These are phyloP conservation scores for Micrastur ruficollis DNA, from an alignment of 2,797 vertebrate genomes.

Conservation along the genomic window DNA sequence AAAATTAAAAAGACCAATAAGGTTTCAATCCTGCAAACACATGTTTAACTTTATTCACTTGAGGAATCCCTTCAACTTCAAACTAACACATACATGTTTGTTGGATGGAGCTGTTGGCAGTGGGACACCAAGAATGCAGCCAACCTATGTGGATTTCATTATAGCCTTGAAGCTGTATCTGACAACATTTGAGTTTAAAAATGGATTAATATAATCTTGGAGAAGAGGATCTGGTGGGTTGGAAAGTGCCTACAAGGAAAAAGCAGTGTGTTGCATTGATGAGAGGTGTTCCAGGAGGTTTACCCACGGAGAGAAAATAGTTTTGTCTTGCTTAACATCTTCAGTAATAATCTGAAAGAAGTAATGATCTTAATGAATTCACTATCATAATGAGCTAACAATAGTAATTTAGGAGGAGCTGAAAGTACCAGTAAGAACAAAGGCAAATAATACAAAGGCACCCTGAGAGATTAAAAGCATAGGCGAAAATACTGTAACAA, in stretches of 20 bases:
- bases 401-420: slow-evolving; percentile 61
- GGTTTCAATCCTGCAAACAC: background rate
- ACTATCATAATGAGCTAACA: slow-evolving; percentile 53
- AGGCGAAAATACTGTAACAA: slow-evolving; percentile 52
- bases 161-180: background rate
- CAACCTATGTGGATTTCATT: background rate
- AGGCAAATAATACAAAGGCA: slow-evolving; percentile 56
- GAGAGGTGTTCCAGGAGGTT: background rate
- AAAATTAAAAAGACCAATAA: background rate
- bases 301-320: background rate
- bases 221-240: background rate
- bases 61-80: background rate
- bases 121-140: background rate
- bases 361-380: slow-evolving; percentile 57
- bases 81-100: background rate
- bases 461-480: slow-evolving; percentile 55
- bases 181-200: background rate
- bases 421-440: slow-evolving; percentile 59
- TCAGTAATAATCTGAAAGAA: slow-evolving; percentile 37
- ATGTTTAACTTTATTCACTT: background rate
- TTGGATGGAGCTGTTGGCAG: background rate
- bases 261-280: background rate
- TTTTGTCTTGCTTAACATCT: slow-evolving; percentile 43
- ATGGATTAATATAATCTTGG: background rate
- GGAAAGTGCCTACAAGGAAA: background rate